Base-by-base conservation (phyloP, 2,888 invertebrate species). In the Coleophora deauratella region DNA sequence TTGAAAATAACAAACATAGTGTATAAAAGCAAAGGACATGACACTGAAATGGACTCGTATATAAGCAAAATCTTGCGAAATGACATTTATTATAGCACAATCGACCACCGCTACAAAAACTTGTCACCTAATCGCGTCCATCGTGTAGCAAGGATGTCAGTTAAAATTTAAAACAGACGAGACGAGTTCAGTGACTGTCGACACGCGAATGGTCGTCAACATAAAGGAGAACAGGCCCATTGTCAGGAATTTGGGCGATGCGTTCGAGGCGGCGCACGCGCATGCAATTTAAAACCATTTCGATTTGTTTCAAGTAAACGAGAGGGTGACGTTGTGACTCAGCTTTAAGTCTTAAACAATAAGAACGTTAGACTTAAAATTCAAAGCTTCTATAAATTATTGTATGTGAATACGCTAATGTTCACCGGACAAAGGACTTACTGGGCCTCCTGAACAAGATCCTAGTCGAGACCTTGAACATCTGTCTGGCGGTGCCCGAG, bases 201-300 rank as follows among this genome's bases (percentile, higher is more conserved):
- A 49, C 55, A 55, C 53, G 59, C 60, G 58, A 59, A 57, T 57
- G 50, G 58, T 56, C 58, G 63, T 64, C 62, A 30, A 35, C 28
- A 10, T 28, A 28, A 10, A n/a, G n/a, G 21, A 39, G 35, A 69
- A 68, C 59, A 58, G 57, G 57, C 60, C 60, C 63, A 68, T 72
- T 71, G 70, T 66, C 55, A 66, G 68, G 71, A 75, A 77, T 78
- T 72, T 58, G 65, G 64, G 54, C 65, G 67, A 62, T 57, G 59
- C n/a, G 12, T 10, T 2, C 33, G 61, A 59, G 4, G 49, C 52
- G 52, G 60, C 60, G 59, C 63, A 59, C 57, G 62, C 68, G 64
- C 67, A 63, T 50, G 12, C 27, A 27, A 27, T 57, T 21, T 21
- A 6, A 21, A 21, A 4, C 3, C 21, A 21, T 21, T 21, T 21